A percentile compares a stretch with the other conserved stretches of the same genome.
phyloP scores from a whole-genome alignment of 1,140 invertebrate species.

The Cydia amplana region DNA sequence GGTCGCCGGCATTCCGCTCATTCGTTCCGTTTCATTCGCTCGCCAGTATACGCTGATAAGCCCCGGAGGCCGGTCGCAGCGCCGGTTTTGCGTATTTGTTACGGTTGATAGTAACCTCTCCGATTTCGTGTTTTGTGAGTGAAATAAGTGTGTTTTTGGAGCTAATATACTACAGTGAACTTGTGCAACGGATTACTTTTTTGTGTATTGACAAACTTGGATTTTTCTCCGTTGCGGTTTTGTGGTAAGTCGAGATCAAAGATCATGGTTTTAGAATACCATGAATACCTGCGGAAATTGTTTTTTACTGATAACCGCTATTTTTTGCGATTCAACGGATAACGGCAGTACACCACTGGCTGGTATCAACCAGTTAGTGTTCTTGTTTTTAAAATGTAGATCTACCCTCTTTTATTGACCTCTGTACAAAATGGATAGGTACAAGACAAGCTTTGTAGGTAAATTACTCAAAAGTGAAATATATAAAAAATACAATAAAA shows the following conservation, averaged over 20 bases:
- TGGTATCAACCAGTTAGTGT: background rate
- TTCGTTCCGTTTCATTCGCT: constrained; percentile 47
- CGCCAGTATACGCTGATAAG: constrained; percentile 67
- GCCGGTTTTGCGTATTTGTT: constrained; percentile 45
- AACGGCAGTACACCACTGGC: too few species aligned
- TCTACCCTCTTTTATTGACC: background rate
- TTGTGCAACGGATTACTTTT: constrained; percentile 64
- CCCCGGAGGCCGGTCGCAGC: constrained; percentile 45
- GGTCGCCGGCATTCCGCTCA: constrained; percentile 45
- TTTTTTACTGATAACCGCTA: background rate
- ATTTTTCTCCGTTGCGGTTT: constrained; percentile 63
- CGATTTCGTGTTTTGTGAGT: constrained; percentile 57
- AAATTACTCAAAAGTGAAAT: too few species aligned
- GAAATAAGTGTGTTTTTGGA: constrained; percentile 33
- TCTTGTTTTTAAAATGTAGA: background rate
- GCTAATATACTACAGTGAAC: constrained; percentile 46
- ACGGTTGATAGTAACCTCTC: constrained; percentile 46
- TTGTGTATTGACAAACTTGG: constrained; percentile 57
- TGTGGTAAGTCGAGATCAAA: constrained; percentile 62
- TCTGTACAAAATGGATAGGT: background rate
- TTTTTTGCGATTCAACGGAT: background rate
- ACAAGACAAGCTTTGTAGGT: background rate
- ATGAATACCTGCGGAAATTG: constrained; percentile 36
- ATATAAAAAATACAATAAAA: too few species aligned
- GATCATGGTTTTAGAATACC: constrained; percentile 44